Evolutionary conservation across 2,888 invertebrate species (phyloP), one percentile per base, ranked within the genome.

Genomic region (Cheilosia soror): DNA sequence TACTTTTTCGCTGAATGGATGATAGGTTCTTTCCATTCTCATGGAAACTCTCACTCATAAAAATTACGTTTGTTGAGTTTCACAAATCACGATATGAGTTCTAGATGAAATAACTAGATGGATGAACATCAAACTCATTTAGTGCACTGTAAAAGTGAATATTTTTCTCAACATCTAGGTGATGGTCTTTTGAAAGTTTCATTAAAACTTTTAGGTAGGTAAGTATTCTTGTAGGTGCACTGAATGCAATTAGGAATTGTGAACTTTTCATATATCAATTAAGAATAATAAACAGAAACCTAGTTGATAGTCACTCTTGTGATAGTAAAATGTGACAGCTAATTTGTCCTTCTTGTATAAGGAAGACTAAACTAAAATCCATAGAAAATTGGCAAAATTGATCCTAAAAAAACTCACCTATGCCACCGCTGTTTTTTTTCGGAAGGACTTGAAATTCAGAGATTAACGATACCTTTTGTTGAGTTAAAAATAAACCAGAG

Each of bases 381-480:
- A 0, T 20, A 20, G 20, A 20, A n/a, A n/a, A 20, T 20, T 20
- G 20, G 20, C 20, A 20, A 20, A 20, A 20, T 20, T 2, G 20
- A 20, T 20, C 20, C 20, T 20, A 1, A 20, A 20, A 20, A 20
- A 20, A 20, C 20, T 20, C 1, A 20, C 20, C 20, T 20, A 20
- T 20, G 20, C 20, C 20, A 20, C 20, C 20, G n/a, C n/a, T n/a
- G n/a, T n/a, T n/a, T 37, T 37, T 11, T 37, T 37, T 11, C 9
- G 33, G 33, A 62, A 62, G 31, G 25, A 25, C 15, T 44, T 55
- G n/a, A 47, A 63, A 37, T n/a, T 25, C 63, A 25, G 55, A 37
- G 47, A 71, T 71, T 71, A 63, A 57, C 49, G 47, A 78, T 71
- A 6, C 37, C 71, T 27, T 62, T 62, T 63, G 42, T 77, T 62